These are phyloP conservation scores for Eudiplozoon nipponicum DNA, from an alignment of 2,888 invertebrate genomes.

Conservation along the genomic window DNA sequence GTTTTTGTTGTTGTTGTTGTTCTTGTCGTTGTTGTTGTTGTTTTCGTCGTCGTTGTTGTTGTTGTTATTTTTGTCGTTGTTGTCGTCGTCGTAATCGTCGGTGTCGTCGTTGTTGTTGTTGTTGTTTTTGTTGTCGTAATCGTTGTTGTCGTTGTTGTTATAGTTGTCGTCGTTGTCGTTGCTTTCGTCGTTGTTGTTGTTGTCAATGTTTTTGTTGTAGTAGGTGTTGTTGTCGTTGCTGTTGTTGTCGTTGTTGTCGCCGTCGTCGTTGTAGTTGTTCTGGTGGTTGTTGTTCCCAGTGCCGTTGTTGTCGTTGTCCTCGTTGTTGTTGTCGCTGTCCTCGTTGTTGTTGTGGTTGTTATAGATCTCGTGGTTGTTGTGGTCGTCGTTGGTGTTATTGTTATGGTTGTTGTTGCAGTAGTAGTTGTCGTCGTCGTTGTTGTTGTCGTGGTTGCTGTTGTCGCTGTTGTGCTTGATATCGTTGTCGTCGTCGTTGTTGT, in stretches of 20 bases:
- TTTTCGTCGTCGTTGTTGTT: too few relatives aligned
- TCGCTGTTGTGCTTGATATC: not conserved
- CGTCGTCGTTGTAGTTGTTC: not conserved
- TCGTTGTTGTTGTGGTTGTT: not conserved
- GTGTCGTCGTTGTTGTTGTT: not conserved
- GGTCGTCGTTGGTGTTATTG: not conserved
- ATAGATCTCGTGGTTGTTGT: not conserved
- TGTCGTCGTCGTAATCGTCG: not conserved
- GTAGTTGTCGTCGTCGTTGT: not conserved
- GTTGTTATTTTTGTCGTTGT: not conserved
- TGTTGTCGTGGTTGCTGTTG: not conserved
- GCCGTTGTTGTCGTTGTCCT: not conserved
- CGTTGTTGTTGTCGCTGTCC: not conserved
- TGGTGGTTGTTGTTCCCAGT: not conserved
- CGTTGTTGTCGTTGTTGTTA: not conserved
- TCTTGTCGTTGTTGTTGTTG: too few relatives aligned
- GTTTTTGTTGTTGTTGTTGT: too few relatives aligned
- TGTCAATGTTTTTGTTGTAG: not conserved
- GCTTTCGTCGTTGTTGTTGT: not conserved
- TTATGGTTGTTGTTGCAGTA: conserved; percentile 1
- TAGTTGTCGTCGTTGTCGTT: not conserved
- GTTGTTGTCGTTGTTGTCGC: not conserved
- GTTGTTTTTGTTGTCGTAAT: not conserved
- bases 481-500: not conserved
- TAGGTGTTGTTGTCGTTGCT: not conserved